phyloP scores from a whole-genome alignment of 2,113 vertebrate species.

The Nycticryphes semicollaris region DNA sequence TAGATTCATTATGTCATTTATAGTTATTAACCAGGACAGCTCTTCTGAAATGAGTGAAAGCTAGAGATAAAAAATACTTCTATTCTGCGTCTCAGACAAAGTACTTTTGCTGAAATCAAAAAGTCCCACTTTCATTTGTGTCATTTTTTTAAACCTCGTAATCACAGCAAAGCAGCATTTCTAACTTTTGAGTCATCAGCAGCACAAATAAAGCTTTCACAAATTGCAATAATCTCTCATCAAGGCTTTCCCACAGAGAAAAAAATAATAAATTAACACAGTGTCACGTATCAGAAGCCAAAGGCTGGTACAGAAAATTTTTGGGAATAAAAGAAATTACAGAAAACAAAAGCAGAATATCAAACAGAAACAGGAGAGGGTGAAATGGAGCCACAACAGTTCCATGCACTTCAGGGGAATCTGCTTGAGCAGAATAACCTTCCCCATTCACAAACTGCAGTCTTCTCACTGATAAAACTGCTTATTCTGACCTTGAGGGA shows the following conservation, averaged over 20 bases:
- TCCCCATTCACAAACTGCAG: background rate
- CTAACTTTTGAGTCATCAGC: constrained; percentile 60
- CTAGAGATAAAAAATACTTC: background rate
- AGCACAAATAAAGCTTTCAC: constrained; percentile 61
- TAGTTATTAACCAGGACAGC: background rate
- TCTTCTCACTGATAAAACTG: accelerated
- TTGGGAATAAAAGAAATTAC: background rate
- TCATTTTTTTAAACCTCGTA: constrained; percentile 15
- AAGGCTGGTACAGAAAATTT: background rate
- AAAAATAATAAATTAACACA: background rate
- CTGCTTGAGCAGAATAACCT: background rate
- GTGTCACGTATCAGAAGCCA: background rate
- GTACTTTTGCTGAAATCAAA: constrained; percentile 3
- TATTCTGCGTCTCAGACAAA: background rate
- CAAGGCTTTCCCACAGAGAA: constrained; percentile 46
- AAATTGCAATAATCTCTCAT: constrained; percentile 42
- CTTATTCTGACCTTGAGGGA: background rate
- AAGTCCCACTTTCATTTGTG: constrained; percentile 40
- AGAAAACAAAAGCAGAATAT: background rate
- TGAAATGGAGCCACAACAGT: background rate
- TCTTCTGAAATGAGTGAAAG: background rate
- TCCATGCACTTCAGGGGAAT: background rate
- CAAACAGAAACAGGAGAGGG: background rate
- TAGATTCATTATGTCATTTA: background rate
- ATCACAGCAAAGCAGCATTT: constrained; percentile 41